These are phyloP conservation scores for Nycticebus coucang DNA, from an alignment of 2,113 vertebrate genomes.

Conservation along the genomic window DNA sequence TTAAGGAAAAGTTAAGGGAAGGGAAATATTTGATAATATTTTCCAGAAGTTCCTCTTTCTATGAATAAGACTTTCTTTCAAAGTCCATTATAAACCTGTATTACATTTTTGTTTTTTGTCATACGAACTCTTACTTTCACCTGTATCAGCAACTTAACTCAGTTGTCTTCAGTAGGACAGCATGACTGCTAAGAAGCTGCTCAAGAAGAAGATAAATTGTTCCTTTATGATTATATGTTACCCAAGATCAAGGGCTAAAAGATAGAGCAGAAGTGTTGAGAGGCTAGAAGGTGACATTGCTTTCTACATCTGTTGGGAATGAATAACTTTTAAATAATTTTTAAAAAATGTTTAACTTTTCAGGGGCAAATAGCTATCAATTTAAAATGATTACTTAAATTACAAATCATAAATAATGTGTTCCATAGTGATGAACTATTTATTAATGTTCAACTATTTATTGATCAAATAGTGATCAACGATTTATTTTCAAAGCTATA, in stretches of 20 bases:
- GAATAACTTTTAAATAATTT: not conserved
- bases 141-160: conserved; percentile 85
- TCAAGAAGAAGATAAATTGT: conserved; percentile 81
- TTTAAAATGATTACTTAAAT: not conserved
- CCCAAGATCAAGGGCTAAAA: not conserved
- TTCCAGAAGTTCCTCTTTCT: conserved; percentile 84
- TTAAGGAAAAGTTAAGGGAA: conserved; percentile 88
- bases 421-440: not conserved
- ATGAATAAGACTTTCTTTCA: conserved; percentile 86
- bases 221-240: conserved; percentile 71
- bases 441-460: too few species aligned
- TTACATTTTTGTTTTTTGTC: conserved; percentile 84
- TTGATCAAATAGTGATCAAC: too few species aligned
- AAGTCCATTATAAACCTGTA: conserved; percentile 87
- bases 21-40: conserved; percentile 88
- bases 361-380: not conserved
- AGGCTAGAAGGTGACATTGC: accelerated
- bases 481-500: not conserved
- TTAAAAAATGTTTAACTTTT: not conserved
- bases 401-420: not conserved
- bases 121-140: conserved; percentile 84
- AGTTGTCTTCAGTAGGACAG: conserved; percentile 83
- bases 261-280: accelerated
- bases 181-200: conserved; percentile 82
- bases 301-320: not conserved